Percentiles rank a stretch among this genome's conserved stretches.
Evolutionary conservation across 1,140 invertebrate genomes (phyloP).

Genomic region (silkworm (Bombyx mori)): DNA sequence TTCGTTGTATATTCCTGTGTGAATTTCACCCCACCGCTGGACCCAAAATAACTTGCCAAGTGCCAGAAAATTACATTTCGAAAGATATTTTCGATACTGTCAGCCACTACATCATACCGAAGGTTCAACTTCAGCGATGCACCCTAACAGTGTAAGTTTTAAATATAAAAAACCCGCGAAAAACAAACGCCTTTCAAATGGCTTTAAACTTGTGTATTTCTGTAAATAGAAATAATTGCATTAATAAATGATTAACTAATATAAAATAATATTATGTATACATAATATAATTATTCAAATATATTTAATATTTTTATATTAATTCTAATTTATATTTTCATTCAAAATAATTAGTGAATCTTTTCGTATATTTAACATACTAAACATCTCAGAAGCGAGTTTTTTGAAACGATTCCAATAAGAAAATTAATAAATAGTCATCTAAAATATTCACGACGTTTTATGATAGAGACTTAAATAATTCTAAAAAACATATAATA

Average conservation of each 20-base stretch:
- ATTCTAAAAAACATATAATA: too few species aligned
- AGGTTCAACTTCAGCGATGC: conserved; percentile 89
- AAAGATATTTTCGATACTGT: conserved; percentile 93
- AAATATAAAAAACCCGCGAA: too few species aligned
- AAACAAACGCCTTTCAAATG: background rate
- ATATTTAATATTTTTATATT: too few species aligned
- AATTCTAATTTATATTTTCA: too few species aligned
- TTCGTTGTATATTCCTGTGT: conserved; percentile 85
- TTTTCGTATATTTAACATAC: too few species aligned
- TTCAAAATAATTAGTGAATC: too few species aligned
- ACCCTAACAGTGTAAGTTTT: conserved; percentile 87
- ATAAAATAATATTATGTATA: background rate
- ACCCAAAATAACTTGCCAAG: conserved; percentile 87
- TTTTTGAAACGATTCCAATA: too few species aligned
- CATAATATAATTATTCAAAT: background rate
- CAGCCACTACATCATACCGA: conserved; percentile 94
- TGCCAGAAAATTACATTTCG: conserved; percentile 86
- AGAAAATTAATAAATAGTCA: too few species aligned
- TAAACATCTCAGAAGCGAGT: too few species aligned
- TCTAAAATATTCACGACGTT: too few species aligned
- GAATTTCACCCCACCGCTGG: conserved; percentile 89
- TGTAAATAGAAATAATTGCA: background rate
- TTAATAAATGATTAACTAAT: background rate
- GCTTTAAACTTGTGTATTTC: background rate
- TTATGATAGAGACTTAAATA: too few species aligned